These are phyloP conservation scores for Elachura formosa DNA, from an alignment of 2,113 vertebrate species.

Conservation along the genomic window DNA sequence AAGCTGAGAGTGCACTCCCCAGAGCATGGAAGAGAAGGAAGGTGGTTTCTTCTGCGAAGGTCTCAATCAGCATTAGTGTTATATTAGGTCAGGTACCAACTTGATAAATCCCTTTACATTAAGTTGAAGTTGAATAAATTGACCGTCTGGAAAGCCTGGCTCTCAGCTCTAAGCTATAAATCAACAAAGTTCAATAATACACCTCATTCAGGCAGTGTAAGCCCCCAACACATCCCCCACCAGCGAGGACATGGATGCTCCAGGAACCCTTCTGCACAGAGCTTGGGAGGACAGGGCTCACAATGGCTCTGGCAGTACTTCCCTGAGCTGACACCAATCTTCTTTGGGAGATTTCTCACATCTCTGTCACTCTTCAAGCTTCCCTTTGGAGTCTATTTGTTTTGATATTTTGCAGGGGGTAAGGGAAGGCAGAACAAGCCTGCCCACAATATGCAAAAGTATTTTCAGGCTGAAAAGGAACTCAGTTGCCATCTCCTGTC, in stretches of 20 bases:
- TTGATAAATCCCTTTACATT: neutral
- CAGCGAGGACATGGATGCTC: neutral
- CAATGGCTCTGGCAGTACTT: too few species aligned
- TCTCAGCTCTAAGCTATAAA: neutral
- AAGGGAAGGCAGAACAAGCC: neutral
- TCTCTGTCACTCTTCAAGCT: neutral
- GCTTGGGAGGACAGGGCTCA: neutral
- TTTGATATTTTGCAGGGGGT: neutral
- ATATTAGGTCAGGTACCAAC: neutral
- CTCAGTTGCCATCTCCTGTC: neutral
- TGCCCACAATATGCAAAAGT: neutral
- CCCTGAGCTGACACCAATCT: neutral
- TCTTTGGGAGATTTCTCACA: neutral
- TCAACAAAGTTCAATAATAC: neutral
- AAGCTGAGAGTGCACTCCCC: neutral
- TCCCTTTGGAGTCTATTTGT: neutral
- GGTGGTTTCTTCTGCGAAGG: neutral
- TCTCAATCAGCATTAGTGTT: neutral
- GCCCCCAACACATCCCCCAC: neutral
- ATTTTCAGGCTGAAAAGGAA: neutral
- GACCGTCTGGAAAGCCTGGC: neutral
- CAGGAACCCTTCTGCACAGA: rapidly evolving
- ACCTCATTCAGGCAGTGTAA: neutral
- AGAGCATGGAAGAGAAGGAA: neutral
- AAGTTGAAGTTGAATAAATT: neutral